A percentile compares a stretch with the other conserved stretches of the same genome.
Conservation (phyloP, 2,113 vertebrate species). For the Harpagus bidentatus region DNA sequence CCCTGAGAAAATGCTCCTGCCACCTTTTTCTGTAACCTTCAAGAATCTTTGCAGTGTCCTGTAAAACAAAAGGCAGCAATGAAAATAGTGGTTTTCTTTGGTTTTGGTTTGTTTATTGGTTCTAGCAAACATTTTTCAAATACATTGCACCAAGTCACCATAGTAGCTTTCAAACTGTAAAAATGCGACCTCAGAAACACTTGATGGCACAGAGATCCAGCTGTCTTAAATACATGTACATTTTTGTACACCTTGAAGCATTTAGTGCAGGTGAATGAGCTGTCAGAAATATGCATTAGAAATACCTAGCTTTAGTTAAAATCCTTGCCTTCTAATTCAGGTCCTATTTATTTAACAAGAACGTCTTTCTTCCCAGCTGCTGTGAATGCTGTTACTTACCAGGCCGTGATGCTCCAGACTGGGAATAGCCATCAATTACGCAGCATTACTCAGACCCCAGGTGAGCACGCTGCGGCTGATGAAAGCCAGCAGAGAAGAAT, state of each 20-base stretch:
- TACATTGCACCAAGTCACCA: neutral
- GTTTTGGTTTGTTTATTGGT: neutral
- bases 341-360: neutral
- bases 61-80: neutral
- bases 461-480: rapidly evolving
- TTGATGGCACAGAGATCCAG: neutral
- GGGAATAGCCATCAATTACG: neutral
- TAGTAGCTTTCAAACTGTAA: neutral
- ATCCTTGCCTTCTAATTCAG: neutral
- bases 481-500: neutral
- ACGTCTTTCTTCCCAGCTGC: neutral
- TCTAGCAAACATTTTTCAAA: neutral
- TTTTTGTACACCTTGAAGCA: neutral
- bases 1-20: neutral
- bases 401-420: neutral
- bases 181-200: neutral
- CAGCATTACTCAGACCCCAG: neutral
- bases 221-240: neutral
- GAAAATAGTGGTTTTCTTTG: neutral
- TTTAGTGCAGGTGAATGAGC: neutral
- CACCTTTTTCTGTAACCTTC: neutral
- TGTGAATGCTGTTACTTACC: neutral
- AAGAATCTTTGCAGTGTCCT: neutral
- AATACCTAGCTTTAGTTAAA: neutral
- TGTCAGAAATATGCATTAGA: neutral